These are phyloP conservation scores for Drosophila peninsularis DNA, from an alignment of 2,888 invertebrate genomes.

Conservation along the genomic window DNA sequence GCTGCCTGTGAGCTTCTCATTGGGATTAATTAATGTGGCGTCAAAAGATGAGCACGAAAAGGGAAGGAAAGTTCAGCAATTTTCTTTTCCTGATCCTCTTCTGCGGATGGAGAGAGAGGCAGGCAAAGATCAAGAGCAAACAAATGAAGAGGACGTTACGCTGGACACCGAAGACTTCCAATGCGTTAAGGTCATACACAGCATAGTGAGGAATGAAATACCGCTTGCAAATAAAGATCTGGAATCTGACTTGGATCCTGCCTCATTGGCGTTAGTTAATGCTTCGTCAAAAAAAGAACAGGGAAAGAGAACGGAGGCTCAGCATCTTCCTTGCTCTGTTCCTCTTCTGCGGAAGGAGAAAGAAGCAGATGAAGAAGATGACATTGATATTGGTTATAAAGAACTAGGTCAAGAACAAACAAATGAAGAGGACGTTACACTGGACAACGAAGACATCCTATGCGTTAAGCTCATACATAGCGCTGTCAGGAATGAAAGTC, in stretches of 20 bases:
- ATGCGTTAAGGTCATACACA: slow-evolving; percentile 43
- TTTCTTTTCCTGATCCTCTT: not conserved
- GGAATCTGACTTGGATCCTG: not conserved
- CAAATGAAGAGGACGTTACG: slow-evolving; percentile 38
- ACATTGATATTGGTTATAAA: not conserved
- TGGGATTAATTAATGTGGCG: not conserved
- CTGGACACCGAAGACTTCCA: slow-evolving; percentile 62
- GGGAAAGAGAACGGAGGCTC: not conserved
- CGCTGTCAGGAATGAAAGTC: slow-evolving; percentile 19
- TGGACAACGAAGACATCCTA: slow-evolving; percentile 61
- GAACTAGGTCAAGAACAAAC: not conserved
- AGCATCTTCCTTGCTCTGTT: not conserved
- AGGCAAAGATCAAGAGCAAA: not conserved
- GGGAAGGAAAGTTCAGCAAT: not conserved
- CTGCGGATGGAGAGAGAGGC: not conserved
- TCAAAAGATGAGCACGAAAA: not conserved
- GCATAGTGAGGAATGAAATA: slow-evolving; percentile 23
- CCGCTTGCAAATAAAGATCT: slow-evolving; percentile 13
- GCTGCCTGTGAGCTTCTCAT: not conserved
- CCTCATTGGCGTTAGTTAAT: slow-evolving; percentile 15
- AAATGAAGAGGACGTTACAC: slow-evolving; percentile 41
- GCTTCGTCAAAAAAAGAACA: not conserved
- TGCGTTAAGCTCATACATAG: slow-evolving; percentile 46
- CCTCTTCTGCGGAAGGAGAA: not conserved
- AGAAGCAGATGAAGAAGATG: not conserved